Evolutionary conservation across 1,140 invertebrate species (phyloP).

Genomic region (Macrobrachium rosenbergii): DNA sequence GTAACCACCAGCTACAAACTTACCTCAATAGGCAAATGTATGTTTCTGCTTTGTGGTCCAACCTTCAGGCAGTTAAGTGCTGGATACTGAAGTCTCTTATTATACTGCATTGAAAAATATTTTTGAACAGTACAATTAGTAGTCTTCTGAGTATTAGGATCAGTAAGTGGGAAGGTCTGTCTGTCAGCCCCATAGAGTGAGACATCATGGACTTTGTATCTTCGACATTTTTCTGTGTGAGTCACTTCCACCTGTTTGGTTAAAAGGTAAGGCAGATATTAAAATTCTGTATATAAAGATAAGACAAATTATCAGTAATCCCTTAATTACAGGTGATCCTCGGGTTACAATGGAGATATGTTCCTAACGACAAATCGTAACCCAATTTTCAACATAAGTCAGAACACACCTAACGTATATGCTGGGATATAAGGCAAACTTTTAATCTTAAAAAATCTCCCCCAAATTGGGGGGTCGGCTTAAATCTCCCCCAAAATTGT

Average conservation of each 20-base stretch:
- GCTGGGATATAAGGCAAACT: too few species aligned
- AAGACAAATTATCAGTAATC: too few species aligned
- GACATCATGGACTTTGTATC: slow-evolving; percentile 14
- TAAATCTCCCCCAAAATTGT: too few species aligned
- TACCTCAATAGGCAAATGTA: slow-evolving; percentile 10
- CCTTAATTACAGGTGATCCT: too few species aligned
- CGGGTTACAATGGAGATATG: too few species aligned
- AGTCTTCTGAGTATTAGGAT: neutral
- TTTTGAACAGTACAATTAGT: neutral
- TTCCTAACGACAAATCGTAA: too few species aligned
- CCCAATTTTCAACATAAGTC: too few species aligned
- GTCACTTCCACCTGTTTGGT: neutral
- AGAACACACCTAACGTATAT: too few species aligned
- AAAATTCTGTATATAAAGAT: too few species aligned
- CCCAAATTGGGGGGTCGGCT: too few species aligned
- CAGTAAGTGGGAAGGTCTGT: neutral
- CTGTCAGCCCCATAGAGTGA: neutral
- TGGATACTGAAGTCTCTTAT: neutral
- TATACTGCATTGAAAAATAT: neutral
- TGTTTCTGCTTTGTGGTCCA: neutral
- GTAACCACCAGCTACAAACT: neutral
- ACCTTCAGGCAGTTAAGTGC: slow-evolving; percentile 22
- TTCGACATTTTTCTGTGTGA: neutral
- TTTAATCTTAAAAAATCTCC: too few species aligned
- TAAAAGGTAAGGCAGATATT: too few species aligned